Evolutionary conservation across 2,888 invertebrate species (phyloP), one percentile per base, ranked within the genome.

Genomic region (Merodon equestris): DNA sequence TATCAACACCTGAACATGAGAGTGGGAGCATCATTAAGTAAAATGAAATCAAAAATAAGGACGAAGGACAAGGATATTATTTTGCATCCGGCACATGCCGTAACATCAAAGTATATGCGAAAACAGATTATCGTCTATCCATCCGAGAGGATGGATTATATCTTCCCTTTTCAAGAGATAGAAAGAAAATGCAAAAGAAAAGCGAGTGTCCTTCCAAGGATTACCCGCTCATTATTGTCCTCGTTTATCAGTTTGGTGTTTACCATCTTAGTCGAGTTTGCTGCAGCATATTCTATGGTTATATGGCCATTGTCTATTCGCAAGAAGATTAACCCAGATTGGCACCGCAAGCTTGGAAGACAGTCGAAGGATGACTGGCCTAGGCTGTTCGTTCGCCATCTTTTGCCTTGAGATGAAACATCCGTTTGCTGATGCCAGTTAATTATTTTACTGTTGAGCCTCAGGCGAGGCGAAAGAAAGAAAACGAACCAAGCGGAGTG

Each of bases 391-490:
- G 3, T 40, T 40, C 47, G 60, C 57, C 66, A 54, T 64, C 64
- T 18, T 40, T 1, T 63, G 57, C 56, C 61, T 50, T 27, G 27
- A 27, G 72, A 51, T 56, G 57, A 67, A 63, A 45, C 27, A 72
- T 68, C 70, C 67, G 63, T 56, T 63, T 71, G 36, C 56, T 71
- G 61, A 77, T 68, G 67, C 67, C 48, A 77, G 72, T 72, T 77
- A 77, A 77, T 77, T 77, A 77, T 72, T 77, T 77, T 68, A 68
- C 67, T 67, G 72, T 54, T 58, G 68, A 72, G 67, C 67, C 38
- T 13, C 14, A 61, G 60, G 73, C 54, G 38, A 61, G 56, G 44
- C 15, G 45, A 53, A 50, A 44, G 40, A 27, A 53, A 51, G n/a
- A 56, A 51, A 66, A 72, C 57, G n/a, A 7, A 27, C 3, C 27